Conservation (phyloP, 2,888 invertebrate species). For the Pantelozetes paolii region DNA sequence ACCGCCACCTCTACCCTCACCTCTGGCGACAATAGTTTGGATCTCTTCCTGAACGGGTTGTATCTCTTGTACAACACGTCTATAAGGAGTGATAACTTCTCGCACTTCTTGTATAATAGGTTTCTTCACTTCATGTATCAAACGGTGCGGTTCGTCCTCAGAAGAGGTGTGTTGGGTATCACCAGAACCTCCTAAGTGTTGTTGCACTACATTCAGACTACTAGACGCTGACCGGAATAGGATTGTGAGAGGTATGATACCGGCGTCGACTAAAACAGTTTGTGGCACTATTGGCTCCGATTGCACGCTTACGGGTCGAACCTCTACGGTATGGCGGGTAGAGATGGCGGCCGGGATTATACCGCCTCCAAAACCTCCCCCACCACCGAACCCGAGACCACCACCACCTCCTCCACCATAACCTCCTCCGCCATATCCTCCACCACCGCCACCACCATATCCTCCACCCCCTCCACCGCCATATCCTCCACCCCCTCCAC, state of each 20-base stretch:
- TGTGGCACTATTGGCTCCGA: not conserved
- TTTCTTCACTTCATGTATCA: slow-evolving; percentile 26
- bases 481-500: slow-evolving; percentile 33
- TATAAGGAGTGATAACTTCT: slow-evolving; percentile 17
- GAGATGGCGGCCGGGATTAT: slow-evolving; percentile 25
- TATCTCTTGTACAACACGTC: slow-evolving; percentile 4
- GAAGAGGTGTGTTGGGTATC: slow-evolving; percentile 15
- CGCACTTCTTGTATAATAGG: slow-evolving; percentile 32
- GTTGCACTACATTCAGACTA: slow-evolving; percentile 8
- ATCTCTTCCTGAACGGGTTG: no score
- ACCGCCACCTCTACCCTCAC: not conserved
- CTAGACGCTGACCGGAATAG: slow-evolving; percentile 13
- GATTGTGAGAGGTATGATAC: slow-evolving; percentile 6
- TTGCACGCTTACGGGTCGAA: not conserved
- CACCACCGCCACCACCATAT: slow-evolving; percentile 23
- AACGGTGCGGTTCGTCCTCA: slow-evolving; percentile 29
- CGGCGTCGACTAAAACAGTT: slow-evolving; percentile 18
- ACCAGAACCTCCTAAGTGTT: not conserved
- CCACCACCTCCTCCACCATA: not conserved
- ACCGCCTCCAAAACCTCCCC: no score
- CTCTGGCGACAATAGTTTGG: not conserved
- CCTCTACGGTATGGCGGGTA: not conserved
- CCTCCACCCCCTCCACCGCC: slow-evolving; percentile 34
- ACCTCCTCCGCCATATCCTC: not conserved
- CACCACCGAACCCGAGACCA: not conserved